phyloP scores from a whole-genome alignment of 1,140 invertebrate species.

The Trichonephila clavipes region DNA sequence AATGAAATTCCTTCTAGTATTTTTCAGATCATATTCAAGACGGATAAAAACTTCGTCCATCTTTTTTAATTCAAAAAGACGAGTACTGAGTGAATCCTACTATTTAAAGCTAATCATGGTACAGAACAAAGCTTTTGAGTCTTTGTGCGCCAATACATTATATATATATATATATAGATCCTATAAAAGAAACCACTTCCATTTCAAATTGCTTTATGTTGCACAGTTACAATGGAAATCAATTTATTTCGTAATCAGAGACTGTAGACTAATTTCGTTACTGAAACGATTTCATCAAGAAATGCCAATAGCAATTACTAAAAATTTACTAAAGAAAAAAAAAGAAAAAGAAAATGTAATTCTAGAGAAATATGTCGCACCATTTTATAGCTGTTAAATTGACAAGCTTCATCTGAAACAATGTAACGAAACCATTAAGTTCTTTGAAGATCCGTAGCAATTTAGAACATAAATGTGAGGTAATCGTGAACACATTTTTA shows the following conservation, averaged over 20 bases:
- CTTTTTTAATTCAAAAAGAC: not conserved
- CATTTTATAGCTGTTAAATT: not conserved
- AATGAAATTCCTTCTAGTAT: no score
- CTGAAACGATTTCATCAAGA: not conserved
- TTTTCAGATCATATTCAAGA: not conserved
- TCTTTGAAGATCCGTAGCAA: not conserved
- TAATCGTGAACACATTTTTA: not conserved
- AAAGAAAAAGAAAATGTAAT: not conserved
- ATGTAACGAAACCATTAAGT: constrained; percentile 7
- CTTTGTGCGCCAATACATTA: not conserved
- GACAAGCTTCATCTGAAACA: not conserved
- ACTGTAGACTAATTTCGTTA: not conserved
- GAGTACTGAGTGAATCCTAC: not conserved
- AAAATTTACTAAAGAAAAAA: not conserved
- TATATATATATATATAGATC: no score
- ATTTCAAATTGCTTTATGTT: not conserved
- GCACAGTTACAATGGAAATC: not conserved
- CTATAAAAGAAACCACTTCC: not conserved
- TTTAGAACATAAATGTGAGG: not conserved
- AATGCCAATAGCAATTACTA: not conserved
- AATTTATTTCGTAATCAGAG: not conserved
- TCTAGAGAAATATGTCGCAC: not conserved
- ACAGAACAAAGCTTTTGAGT: not conserved
- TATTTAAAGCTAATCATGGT: not conserved
- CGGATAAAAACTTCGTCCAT: not conserved